Base-by-base conservation (phyloP, 2,113 vertebrate genomes). In the Malurus melanocephalus region DNA sequence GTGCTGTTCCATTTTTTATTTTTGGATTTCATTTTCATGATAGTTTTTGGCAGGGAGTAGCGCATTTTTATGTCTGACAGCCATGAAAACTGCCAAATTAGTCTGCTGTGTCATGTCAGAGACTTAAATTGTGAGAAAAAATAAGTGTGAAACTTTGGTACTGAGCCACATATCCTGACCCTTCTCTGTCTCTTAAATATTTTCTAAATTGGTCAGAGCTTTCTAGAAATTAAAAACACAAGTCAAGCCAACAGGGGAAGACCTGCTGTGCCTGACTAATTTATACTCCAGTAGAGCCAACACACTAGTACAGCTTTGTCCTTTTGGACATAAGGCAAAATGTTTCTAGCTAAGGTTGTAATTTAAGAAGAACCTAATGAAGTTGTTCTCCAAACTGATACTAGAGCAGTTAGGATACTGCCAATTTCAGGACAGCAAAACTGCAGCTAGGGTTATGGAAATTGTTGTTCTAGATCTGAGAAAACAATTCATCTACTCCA, bases 181-280 rank as follows among this genome's bases (percentile, higher is more conserved):
- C 65, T 45, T 93, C 81, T 85, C 69, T 68, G n/a, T 38, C 53
- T 89, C 26, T 84, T 84, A 80, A 76, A 65, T 89, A 57, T 89
- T 87, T 86, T 75, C 87, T 71, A 56, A 80, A 35, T 53, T 73
- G 67, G 38, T 85, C 57, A 88, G 69, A 85, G 87, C 64, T 89
- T 91, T 96, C 55, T 67, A 66, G 91, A 92, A 92, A 90, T 53
- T 17, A 78, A 95, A 95, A 95, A 74, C 72, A 84, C 67, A 90
- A 86, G 49, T 27, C 67, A 82, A 62, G 64, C 91, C 89, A 92
- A 22, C 7, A 43, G 49, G 15, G 51, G 24, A 93, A 43, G 81
- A 85, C 22, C 42, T 82, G 28, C 38, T 91, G 3, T 42, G 64
- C 38, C 38, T 89, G 60, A 35, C 26, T 73, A 48, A 74, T 71